Conservation (phyloP, 2,797 vertebrate genomes). For the Scolopax rusticola region DNA sequence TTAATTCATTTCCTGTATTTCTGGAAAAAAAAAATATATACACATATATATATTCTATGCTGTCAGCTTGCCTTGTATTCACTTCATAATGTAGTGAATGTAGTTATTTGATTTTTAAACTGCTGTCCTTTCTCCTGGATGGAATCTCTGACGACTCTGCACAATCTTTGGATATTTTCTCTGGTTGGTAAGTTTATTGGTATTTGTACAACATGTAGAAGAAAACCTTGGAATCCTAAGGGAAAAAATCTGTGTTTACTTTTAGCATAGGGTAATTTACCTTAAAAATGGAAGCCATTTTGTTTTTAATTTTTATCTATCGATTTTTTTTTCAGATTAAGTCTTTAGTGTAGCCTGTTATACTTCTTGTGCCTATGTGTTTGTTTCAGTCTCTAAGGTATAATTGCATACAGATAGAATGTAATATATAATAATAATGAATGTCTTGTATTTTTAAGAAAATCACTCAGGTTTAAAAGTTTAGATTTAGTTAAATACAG, state of each 20-base stretch:
- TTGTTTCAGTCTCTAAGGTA: conserved; percentile 50
- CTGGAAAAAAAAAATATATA: neutral
- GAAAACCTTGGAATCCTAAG: neutral
- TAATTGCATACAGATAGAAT: conserved; percentile 51
- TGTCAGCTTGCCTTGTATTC: conserved; percentile 66
- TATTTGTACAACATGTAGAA: conserved; percentile 77
- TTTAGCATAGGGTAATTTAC: conserved; percentile 15
- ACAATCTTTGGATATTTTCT: conserved; percentile 77
- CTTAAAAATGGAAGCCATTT: conserved; percentile 16
- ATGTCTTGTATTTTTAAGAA: conserved; percentile 67
- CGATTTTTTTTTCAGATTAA: neutral
- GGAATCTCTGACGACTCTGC: conserved; percentile 74
- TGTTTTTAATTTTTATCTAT: conserved; percentile 21
- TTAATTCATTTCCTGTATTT: neutral
- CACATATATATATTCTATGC: neutral
- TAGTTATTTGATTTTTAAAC: conserved; percentile 84
- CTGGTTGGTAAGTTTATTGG: conserved; percentile 81
- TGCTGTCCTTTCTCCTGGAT: conserved; percentile 81
- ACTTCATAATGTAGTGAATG: conserved; percentile 81
- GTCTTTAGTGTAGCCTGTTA: conserved; percentile 45
- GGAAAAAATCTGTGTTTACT: conserved; percentile 30
- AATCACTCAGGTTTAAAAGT: conserved; percentile 51
- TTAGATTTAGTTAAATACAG: conserved; percentile 3
- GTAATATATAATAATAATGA: conserved; percentile 26
- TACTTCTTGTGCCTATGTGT: neutral